phyloP scores from a whole-genome alignment of 2,113 vertebrate species.

The Ciconia maguari region DNA sequence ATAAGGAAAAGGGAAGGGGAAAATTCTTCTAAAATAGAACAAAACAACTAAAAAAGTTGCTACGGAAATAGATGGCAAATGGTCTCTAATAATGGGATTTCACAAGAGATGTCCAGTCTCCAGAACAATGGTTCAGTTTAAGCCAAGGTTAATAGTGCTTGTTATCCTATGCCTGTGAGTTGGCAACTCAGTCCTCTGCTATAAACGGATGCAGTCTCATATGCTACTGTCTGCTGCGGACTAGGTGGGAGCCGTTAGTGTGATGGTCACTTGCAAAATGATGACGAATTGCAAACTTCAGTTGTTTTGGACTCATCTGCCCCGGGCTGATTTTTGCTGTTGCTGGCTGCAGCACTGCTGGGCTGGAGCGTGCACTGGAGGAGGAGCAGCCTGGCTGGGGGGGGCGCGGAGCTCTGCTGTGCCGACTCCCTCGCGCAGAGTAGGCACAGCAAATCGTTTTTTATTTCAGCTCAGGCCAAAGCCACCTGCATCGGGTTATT shows the following conservation, averaged over 20 bases:
- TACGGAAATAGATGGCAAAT: neutral
- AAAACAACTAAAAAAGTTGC: neutral
- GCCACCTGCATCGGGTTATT: neutral
- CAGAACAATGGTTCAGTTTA: slow-evolving; percentile 5
- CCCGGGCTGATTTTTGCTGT: neutral
- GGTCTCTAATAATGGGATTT: slow-evolving; percentile 22
- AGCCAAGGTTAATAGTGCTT: slow-evolving; percentile 23
- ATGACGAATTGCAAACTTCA: fast-evolving
- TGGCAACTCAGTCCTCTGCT: neutral
- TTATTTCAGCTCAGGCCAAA: neutral
- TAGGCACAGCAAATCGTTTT: neutral
- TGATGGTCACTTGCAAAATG: neutral
- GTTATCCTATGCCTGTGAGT: neutral
- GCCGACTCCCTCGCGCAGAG: fast-evolving
- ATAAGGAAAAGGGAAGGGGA: slow-evolving; percentile 7
- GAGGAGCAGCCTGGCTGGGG: neutral
- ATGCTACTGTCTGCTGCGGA: neutral
- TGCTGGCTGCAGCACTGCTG: fast-evolving
- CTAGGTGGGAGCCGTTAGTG: fast-evolving
- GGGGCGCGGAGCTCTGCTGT: fast-evolving
- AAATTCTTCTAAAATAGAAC: neutral
- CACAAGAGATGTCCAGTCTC: neutral
- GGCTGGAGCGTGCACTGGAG: neutral
- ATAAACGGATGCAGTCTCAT: neutral
- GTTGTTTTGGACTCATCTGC: neutral